Conservation (phyloP, 2,888 invertebrate species). For the Caenorhabditis sp. region DNA sequence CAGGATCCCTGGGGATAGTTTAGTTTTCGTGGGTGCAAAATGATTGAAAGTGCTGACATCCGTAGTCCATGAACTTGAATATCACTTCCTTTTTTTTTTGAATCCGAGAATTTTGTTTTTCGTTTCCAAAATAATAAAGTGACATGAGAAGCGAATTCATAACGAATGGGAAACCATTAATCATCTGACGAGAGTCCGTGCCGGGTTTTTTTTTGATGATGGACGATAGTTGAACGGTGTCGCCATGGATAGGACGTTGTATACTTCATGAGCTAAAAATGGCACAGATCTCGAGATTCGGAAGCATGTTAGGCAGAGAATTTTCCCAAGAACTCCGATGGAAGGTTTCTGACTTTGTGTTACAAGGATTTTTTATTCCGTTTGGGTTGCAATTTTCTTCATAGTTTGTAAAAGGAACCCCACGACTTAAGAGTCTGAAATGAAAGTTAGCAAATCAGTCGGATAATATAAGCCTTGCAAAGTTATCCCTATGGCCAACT, state of each 20-base stretch:
- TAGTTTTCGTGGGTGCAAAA: background rate
- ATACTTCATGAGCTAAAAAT: background rate
- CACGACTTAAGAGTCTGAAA: no score
- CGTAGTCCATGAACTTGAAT: background rate
- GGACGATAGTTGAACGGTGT: conserved; percentile 21
- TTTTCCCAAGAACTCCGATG: no score
- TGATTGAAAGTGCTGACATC: conserved; percentile 10
- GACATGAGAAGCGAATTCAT: conserved; percentile 23
- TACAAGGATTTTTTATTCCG: no score
- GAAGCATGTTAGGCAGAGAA: no score
- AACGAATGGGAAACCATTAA: conserved; percentile 39
- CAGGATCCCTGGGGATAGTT: background rate
- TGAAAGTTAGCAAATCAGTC: no score
- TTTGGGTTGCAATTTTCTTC: no score
- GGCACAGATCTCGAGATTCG: background rate
- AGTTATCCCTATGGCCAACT: no score
- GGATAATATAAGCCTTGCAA: no score
- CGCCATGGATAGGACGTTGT: background rate
- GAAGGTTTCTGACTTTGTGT: no score
- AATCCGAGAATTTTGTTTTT: background rate
- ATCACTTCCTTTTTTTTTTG: background rate
- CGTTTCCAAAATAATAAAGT: no score
- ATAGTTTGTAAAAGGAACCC: no score
- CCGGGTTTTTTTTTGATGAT: background rate
- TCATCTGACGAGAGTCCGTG: conserved; percentile 19